These are phyloP conservation scores for Prinia subflava DNA, from an alignment of 2,113 vertebrate genomes.

Conservation along the genomic window DNA sequence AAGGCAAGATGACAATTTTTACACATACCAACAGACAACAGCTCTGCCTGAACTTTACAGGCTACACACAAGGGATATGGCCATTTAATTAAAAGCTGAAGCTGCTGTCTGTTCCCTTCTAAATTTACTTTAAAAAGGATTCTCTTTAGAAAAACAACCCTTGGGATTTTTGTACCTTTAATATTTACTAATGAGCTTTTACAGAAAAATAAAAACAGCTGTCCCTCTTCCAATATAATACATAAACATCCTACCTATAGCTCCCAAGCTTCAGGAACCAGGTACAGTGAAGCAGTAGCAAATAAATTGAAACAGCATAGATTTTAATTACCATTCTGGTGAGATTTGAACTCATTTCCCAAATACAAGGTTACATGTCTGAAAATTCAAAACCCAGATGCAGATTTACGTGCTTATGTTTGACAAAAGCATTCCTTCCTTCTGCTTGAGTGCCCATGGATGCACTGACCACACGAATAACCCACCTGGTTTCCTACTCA, in stretches of 20 bases:
- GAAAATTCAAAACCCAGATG: neutral
- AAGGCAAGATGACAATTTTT: neutral
- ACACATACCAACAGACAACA: neutral
- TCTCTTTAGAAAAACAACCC: neutral
- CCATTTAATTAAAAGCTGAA: neutral
- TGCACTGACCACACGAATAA: neutral
- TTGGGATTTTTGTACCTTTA: neutral
- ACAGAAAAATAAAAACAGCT: neutral
- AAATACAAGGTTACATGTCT: neutral
- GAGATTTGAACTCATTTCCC: neutral
- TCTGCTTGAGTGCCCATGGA: neutral
- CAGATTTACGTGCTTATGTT: neutral
- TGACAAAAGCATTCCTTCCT: neutral
- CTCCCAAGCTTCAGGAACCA: neutral
- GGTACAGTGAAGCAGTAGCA: neutral
- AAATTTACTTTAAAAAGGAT: neutral
- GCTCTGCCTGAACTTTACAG: neutral
- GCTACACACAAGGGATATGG: neutral
- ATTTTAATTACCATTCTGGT: neutral
- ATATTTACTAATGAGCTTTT: neutral
- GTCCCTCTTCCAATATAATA: neutral
- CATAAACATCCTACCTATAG: neutral
- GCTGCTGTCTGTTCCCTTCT: neutral
- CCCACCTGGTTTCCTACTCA: neutral
- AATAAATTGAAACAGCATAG: neutral